Base-by-base conservation (phyloP, 2,797 vertebrate genomes). In the Sebastes umbrosus region DNA sequence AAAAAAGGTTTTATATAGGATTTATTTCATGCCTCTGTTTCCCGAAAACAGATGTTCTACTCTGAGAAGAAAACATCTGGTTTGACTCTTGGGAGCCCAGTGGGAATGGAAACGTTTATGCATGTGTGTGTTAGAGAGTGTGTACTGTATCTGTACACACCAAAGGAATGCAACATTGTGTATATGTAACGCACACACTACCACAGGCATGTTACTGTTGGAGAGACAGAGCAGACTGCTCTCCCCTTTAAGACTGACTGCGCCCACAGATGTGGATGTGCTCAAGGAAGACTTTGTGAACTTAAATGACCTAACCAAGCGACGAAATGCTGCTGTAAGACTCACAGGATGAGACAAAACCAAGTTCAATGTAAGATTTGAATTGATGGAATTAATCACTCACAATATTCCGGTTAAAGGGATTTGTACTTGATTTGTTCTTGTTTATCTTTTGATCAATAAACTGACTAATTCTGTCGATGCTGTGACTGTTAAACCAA, bases 201-300 rank as follows among this genome's bases (percentile, higher is more conserved):
- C 32, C 34, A 29, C 50, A 62, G 18, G 7, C 59, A 34, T 46
- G 70, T 71, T 73, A 5, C 43, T 65, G 58, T 43, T 71, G 32
- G 46, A 64, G 11, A 52, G 57, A 59, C 8, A 16, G 20, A 29
- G 36, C 43, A 25, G 24, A 57, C 68, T 16, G 76, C 71, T 78
- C 58, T 72, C 67, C 83, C 81, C 85, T 92, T 87, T 84, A 88
- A 87, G 76, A 25, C 58, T 16, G 43, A 55, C 68, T 66, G 10
- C 4, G 2, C 12, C 52, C 64, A 84, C 77, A 39, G 69, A 88
- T 39, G 64, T 89, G 85, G 85, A 79, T 36, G 22, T 4, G 36
- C 8, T 67, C 1, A 2, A 63, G 58, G n/a, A 39, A 20, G 25
- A 77, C 50, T 31, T 77, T 4, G 3, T 75, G 52, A 75, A 50